Base-by-base conservation (phyloP, 2,113 vertebrate species). In the Dasyurus viverrinus region DNA sequence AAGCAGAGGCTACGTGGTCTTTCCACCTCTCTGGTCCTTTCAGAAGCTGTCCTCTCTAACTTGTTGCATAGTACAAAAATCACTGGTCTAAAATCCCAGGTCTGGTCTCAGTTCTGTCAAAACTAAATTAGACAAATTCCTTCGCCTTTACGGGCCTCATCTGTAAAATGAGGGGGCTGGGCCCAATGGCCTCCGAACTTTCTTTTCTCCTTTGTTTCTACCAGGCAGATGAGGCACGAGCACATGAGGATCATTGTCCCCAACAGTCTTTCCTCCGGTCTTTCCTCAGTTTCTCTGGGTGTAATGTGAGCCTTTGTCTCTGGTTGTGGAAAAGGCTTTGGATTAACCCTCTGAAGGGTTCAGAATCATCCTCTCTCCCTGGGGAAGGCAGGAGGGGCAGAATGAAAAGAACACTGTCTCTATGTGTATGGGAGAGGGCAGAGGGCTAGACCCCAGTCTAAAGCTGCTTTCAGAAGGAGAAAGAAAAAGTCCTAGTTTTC, bases 401-500 rank as follows among this genome's bases (percentile, higher is more conserved):
- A 53, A 36, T 0, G 0, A 89, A 42, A 42, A 19, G 36, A 11
- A 0, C 0, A 12, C 27, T 2, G n/a, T 0, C 6, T 50, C 0
- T 52, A 52, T 52, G 50, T 52, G 50, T 52, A 52, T 52, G 30
- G 4, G 57, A 3, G 57, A 3, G 7, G 16, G 68, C 2, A 27
- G 25, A 27, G 25, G 25, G 1, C 19, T 42, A 84, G 68, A 22
- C 16, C 36, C n/a, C 36, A 84, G n/a, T 23, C 7, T 84, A 84
- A 42, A 22, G 19, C 1, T 84, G 68, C 68, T 84, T 84, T 9
- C 68, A 42, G 42, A 84, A 84, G 68, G 14, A 84, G n/a, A 84
- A 84, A 42, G 19, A 8, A 84, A 76, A 42, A 84, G 16, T 42
- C n/a, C n/a, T 42, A 76, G n/a, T 84, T 84, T 84, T 23, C 68